Evolutionary conservation across 92 coral and sea anemone genomes (phyloP), one percentile per base, ranked within the genome.

Genomic region (Parazoanthus atlanticus): DNA sequence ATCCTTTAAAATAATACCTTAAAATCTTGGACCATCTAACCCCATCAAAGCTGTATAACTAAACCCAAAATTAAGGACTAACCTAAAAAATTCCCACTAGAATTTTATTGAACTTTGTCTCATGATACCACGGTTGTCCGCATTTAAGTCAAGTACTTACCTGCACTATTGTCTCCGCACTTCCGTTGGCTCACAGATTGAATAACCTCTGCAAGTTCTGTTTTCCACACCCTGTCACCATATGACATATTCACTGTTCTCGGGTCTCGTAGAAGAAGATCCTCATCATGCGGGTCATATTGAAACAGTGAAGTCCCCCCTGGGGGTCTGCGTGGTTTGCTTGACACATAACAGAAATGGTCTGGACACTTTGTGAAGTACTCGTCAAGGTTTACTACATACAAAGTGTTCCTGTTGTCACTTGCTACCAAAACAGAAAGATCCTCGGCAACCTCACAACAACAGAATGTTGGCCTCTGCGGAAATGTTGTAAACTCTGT

Each of bases 221-320:
- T 93, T 87, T 95, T 95, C 98, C 98, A 93, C 52, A 93, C 96
- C 89, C 96, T 93, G 88, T 95, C 98, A 12, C 98, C 98, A 87
- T 94, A 95, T 0, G 91, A 86, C 73, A 95, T 81, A 66, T 89
- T 93, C 9, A 90, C 67, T 70, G 89, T 92, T 34, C 90, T 86
- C 1, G 88, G 64, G 74, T 83, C 89, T 11, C 98, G 91, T 25
- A 92, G 69, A 69, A 95, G 88, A 19, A 92, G 67, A 83, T 95
- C 98, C 81, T 95, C 98, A 77, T 95, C 98, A 9, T 75, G 92
- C 3, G 85, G 21, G 32, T 93, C 96, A 89, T 91, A 95, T 65
- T 88, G 90, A 89, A 93, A 85, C 65, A 83, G 49, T 5, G 80
- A 61, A 11, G 21, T 52, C 30, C 66, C 81, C 69, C 32, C 36